Evolutionary conservation across 2,797 vertebrate species (phyloP), one percentile per base, ranked within the genome.

Genomic region (Bradypodion ventrale): DNA sequence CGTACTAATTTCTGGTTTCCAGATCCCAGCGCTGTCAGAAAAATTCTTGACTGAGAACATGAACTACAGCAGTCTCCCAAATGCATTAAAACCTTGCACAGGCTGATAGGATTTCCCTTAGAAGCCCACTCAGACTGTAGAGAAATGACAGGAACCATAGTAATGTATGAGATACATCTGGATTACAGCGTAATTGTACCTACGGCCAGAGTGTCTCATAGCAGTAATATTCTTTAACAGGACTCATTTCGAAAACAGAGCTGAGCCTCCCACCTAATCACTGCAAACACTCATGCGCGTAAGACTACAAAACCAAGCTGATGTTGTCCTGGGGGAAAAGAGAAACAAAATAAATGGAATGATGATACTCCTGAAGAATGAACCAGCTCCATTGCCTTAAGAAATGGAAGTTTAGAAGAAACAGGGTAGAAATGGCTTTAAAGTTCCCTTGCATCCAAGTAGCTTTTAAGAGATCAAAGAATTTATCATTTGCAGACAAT

Each of bases 401-500:
- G 25, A 0, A 0, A 81, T 42, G 37, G 77, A 5, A 65, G 42
- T 83, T 80, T 78, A 90, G 76, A 84, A 7, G 82, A 8, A 66
- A n/a, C 66, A 4, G 68, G 29, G 70, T 75, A 78, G 42, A 25
- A 78, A 72, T 23, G 12, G 23, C 77, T 63, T 77, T 62, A 86
- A 83, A 89, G 87, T 65, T 1, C 42, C 75, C 44, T 0, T 76
- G n/a, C 75, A 80, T 76, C 42, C 87, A 72, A 82, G 70, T 10
- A 1, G 21, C 5, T 83, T 37, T 86, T 85, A 87, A 84, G 77
- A 75, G 0, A 81, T 42, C 27, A 78, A 85, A 88, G 27, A 87
- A 79, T 70, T 79, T 85, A 19, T 81, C 35, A 75, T 73, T 87
- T 86, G 75, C 66, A 56, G 65, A 32, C 79, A 89, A 83, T 83